phyloP scores from a whole-genome alignment of 1,140 invertebrate species.

The Anoplophora glabripennis region DNA sequence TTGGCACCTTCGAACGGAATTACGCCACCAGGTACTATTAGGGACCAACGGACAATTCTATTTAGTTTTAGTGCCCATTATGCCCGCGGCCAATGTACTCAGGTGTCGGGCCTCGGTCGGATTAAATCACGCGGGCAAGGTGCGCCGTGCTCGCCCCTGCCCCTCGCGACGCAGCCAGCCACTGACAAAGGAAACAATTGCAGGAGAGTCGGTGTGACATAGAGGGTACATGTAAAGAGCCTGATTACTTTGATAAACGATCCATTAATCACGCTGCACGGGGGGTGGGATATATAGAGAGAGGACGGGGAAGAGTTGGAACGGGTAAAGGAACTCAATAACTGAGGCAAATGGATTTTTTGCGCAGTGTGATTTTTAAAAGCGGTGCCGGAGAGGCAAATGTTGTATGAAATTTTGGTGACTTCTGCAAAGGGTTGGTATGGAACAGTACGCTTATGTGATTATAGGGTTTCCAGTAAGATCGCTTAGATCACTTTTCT shows the following conservation, averaged over 20 bases:
- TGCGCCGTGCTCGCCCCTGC: slow-evolving; percentile 6
- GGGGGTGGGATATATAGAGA: not conserved
- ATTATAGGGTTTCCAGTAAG: too few relatives aligned
- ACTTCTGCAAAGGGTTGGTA: not conserved
- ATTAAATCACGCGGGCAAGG: slow-evolving; percentile 47
- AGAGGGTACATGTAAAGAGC: slow-evolving; percentile 21
- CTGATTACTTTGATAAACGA: slow-evolving; percentile 47
- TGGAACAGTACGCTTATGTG: too few relatives aligned
- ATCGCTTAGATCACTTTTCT: too few relatives aligned
- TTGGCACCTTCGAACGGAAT: too few relatives aligned
- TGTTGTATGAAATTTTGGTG: not conserved
- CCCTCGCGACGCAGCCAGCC: slow-evolving; percentile 11
- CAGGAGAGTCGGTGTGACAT: slow-evolving; percentile 11
- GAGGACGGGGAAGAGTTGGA: not conserved
- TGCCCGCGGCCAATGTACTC: slow-evolving; percentile 45
- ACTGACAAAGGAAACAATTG: slow-evolving; percentile 4
- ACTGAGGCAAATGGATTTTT: slow-evolving; percentile 9
- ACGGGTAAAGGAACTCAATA: slow-evolving; percentile 8
- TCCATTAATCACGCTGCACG: slow-evolving; percentile 38
- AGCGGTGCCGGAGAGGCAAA: too few relatives aligned
- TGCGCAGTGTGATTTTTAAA: not conserved
- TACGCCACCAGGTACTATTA: too few relatives aligned
- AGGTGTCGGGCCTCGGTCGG: slow-evolving; percentile 45
- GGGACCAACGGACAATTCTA: slow-evolving; percentile 37
- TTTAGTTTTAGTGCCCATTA: slow-evolving; percentile 48